Percentiles rank a stretch among this genome's conserved stretches.
phyloP scores from a whole-genome alignment of 2,888 invertebrate species.

The Plutella xylostella region DNA sequence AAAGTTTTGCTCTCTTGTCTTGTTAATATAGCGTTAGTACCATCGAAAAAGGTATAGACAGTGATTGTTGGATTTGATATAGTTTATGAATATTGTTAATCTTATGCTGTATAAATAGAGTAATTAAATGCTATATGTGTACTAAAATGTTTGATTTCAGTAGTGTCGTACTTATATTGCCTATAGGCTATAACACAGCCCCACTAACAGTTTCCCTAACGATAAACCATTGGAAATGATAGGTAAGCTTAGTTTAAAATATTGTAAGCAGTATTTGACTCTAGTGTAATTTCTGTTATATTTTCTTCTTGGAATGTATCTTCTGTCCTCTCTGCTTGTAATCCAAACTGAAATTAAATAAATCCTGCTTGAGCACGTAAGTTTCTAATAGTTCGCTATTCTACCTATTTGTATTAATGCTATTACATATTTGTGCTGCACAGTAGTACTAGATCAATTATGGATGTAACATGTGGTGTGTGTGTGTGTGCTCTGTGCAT shows the following conservation, averaged over 20 bases:
- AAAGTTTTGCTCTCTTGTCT: conserved; percentile 59
- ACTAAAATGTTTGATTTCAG: conserved; percentile 60
- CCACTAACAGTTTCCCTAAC: conserved; percentile 33
- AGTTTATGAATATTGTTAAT: conserved; percentile 70
- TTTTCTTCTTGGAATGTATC: no score
- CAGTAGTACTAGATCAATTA: no score
- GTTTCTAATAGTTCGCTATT: no score
- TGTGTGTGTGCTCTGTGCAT: no score
- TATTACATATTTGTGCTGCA: no score
- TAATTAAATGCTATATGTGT: conserved; percentile 71
- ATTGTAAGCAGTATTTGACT: background rate
- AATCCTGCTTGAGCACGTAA: no score
- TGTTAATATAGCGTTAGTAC: conserved; percentile 65
- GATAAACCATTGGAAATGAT: conserved; percentile 37
- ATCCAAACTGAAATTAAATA: no score
- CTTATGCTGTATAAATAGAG: conserved; percentile 69
- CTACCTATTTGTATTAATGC: no score
- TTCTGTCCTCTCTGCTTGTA: no score
- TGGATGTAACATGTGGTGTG: no score
- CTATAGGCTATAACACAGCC: conserved; percentile 30
- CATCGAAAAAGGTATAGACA: conserved; percentile 61
- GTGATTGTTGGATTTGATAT: conserved; percentile 71
- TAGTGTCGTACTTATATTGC: conserved; percentile 26
- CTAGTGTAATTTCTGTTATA: no score
- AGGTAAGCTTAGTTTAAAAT: conserved; percentile 52